Evolutionary conservation across 2,888 invertebrate species (phyloP).

Genomic region (Cosmorhoe ocellata): DNA sequence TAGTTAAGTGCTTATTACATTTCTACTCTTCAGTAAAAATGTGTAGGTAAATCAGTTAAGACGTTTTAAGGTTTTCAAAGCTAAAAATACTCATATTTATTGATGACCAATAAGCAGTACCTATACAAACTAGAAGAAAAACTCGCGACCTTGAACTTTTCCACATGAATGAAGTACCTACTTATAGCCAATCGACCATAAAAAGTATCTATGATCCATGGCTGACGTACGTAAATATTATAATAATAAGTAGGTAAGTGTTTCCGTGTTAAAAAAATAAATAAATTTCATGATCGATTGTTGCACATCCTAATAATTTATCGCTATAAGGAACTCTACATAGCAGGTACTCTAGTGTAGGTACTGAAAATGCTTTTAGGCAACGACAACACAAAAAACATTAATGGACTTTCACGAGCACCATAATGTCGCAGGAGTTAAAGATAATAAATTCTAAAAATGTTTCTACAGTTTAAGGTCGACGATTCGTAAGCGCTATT

Average conservation of each 20-base stretch:
- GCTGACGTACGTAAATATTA: not conserved
- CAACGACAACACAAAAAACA: too few relatives aligned
- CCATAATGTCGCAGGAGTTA: not conserved
- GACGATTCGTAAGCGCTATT: conserved; percentile 11
- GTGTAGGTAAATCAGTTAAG: too few relatives aligned
- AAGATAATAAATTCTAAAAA: not conserved
- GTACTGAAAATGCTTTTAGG: too few relatives aligned
- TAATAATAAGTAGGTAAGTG: not conserved
- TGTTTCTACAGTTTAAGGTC: conserved; percentile 1
- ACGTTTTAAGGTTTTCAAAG: too few relatives aligned
- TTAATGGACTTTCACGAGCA: too few relatives aligned
- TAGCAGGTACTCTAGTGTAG: too few relatives aligned
- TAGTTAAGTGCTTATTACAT: too few relatives aligned
- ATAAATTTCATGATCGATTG: too few relatives aligned
- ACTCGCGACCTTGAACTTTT: not conserved
- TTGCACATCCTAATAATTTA: too few relatives aligned
- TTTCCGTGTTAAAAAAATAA: not conserved
- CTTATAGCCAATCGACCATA: not conserved
- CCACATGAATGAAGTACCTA: not conserved
- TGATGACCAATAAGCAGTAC: too few relatives aligned
- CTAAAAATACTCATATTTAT: too few relatives aligned
- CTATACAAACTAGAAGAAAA: not conserved
- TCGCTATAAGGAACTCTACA: too few relatives aligned
- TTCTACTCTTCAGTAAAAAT: not conserved
- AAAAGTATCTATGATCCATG: conserved; percentile 1